phyloP scores from a whole-genome alignment of 2,113 vertebrate species.

The Podarcis cretensis region DNA sequence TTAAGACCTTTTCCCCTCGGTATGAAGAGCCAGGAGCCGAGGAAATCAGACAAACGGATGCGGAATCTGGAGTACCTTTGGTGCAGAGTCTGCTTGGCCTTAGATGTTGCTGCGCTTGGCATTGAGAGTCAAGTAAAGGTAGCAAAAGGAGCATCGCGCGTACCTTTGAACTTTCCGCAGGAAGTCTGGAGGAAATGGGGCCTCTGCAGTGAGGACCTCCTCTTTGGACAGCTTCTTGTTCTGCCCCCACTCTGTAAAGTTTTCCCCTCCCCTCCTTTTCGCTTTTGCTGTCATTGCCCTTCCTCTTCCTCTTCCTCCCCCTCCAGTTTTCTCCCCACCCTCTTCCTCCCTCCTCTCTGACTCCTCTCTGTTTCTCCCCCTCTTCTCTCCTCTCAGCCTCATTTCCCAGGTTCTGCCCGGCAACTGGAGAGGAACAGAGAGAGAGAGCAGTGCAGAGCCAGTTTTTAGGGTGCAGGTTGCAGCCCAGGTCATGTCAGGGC shows the following conservation, averaged over 20 bases:
- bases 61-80: neutral
- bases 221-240: neutral
- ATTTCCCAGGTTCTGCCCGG: conserved; percentile 21
- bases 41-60: neutral
- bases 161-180: neutral
- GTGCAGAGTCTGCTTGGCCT: too few relatives aligned
- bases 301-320: neutral
- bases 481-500: conserved; percentile 21
- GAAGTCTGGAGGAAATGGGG: neutral
- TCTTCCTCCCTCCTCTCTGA: neutral
- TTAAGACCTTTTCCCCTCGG: neutral
- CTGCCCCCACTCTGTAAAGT: neutral
- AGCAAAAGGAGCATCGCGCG: accelerated
- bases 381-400: neutral
- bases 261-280: too few relatives aligned
- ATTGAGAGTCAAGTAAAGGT: neutral
- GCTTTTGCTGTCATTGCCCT: neutral
- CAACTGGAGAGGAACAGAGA: conserved; percentile 11
- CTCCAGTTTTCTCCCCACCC: neutral
- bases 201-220: neutral
- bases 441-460: conserved; percentile 16
- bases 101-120: neutral
- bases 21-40: neutral
- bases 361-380: neutral
- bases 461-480: conserved; percentile 27